A percentile compares a stretch with the other conserved stretches of the same genome.
Evolutionary conservation across 2,797 vertebrate genomes (phyloP).

Genomic region (Liparis tanakae): DNA sequence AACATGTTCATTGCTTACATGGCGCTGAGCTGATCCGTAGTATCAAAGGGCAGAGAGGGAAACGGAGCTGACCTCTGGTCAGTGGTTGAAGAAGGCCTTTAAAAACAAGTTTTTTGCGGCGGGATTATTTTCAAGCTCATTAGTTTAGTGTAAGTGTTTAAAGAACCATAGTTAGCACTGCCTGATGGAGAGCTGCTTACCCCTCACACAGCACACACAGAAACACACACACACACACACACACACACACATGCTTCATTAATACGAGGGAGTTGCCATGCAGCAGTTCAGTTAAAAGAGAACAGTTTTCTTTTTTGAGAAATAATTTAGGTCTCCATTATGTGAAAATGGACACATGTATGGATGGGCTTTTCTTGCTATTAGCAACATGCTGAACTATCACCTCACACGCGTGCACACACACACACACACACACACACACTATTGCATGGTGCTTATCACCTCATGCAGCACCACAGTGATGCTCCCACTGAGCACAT

Average conservation of each 20-base stretch:
- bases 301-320: constrained; percentile 10
- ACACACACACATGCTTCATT: background rate
- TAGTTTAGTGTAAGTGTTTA: constrained; percentile 24
- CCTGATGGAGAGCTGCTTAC: constrained; percentile 40
- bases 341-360: constrained; percentile 8
- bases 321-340: constrained; percentile 5
- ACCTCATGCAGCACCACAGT: constrained; percentile 13
- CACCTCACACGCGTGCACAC: constrained; percentile 6
- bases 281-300: constrained; percentile 15
- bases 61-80: constrained; percentile 22
- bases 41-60: constrained; percentile 3
- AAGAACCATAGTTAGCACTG: constrained; percentile 23
- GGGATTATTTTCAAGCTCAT: constrained; percentile 22
- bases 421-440: constrained; percentile 11
- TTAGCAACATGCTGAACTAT: constrained; percentile 11
- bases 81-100: constrained; percentile 7
- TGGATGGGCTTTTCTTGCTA: constrained; percentile 24
- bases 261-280: background rate
- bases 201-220: constrained; percentile 7
- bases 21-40: constrained; percentile 13
- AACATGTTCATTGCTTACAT: background rate
- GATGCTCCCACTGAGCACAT: constrained; percentile 36
- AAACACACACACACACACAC: constrained; percentile 1
- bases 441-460: constrained; percentile 36
- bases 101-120: background rate